Evolutionary conservation across 2,888 invertebrate species (phyloP).

Genomic region (Drosophila pegasa): DNA sequence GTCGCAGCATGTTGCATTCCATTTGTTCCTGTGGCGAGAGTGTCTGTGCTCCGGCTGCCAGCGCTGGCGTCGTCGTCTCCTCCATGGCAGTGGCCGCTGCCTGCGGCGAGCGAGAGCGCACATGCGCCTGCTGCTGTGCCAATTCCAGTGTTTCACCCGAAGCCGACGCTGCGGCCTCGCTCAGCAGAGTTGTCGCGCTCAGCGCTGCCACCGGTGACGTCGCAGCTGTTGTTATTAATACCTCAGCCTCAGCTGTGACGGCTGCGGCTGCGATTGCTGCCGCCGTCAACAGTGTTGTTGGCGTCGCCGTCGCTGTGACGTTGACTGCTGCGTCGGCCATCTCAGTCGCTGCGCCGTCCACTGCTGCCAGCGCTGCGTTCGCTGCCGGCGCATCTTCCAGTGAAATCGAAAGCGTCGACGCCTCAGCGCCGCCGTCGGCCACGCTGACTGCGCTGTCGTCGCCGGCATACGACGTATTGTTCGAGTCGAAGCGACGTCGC

Average conservation of each 20-base stretch:
- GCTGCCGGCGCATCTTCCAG: constrained; percentile 29
- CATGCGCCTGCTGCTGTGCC: constrained; percentile 70
- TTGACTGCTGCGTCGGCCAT: constrained; percentile 11
- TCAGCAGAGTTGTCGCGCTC: constrained; percentile 60
- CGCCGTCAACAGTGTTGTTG: constrained; percentile 11
- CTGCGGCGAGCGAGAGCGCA: constrained; percentile 68
- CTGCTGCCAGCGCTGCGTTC: not conserved
- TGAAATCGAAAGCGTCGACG: constrained; percentile 64
- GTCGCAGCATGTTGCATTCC: constrained; percentile 50
- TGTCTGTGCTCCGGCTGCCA: constrained; percentile 50
- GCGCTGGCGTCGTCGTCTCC: constrained; percentile 56
- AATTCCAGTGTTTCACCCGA: constrained; percentile 63
- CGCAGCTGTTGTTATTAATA: constrained; percentile 21
- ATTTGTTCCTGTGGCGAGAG: constrained; percentile 53
- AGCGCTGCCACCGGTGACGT: constrained; percentile 60
- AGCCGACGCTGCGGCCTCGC: constrained; percentile 66
- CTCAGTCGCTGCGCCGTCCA: constrained; percentile 10
- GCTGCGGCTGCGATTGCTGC: constrained; percentile 12
- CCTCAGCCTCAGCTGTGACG: constrained; percentile 10
- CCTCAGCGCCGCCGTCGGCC: constrained; percentile 17
- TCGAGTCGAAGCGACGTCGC: constrained; percentile 81
- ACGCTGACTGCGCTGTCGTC: constrained; percentile 50
- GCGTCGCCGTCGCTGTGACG: constrained; percentile 7
- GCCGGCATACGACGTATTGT: constrained; percentile 70
- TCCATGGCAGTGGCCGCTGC: constrained; percentile 54